These are phyloP conservation scores for Lasioglossum calceatum DNA, from an alignment of 2,888 invertebrate genomes.

Conservation along the genomic window DNA sequence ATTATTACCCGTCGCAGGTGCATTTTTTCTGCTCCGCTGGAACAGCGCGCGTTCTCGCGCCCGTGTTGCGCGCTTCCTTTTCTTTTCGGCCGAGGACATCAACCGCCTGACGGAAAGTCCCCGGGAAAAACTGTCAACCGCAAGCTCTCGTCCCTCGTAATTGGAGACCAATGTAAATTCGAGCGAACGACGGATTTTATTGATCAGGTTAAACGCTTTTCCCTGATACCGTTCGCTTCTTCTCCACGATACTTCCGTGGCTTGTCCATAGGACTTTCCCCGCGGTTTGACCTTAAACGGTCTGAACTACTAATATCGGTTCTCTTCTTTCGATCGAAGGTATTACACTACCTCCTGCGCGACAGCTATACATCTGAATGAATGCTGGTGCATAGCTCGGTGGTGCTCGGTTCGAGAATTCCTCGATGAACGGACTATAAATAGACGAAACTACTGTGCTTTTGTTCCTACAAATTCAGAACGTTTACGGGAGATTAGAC, in stretches of 20 bases:
- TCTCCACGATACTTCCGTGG: background rate
- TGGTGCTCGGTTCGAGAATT: background rate
- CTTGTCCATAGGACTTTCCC: background rate
- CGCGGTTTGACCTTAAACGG: background rate
- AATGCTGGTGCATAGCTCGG: background rate
- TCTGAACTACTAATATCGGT: background rate
- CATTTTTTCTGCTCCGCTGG: constrained; percentile 75
- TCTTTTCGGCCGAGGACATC: constrained; percentile 35
- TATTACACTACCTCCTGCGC: background rate
- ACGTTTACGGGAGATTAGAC: background rate
- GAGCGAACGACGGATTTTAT: background rate
- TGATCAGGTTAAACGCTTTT: background rate
- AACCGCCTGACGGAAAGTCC: constrained; percentile 50
- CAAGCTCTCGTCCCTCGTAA: background rate
- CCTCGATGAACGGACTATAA: background rate
- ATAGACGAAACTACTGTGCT: background rate
- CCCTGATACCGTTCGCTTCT: background rate
- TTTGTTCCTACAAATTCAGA: background rate
- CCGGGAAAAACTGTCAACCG: constrained; percentile 28
- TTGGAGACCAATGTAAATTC: background rate
- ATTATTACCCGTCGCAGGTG: constrained; percentile 82
- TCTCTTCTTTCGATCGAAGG: background rate
- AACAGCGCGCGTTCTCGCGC: constrained; percentile 24
- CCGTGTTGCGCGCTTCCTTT: constrained; percentile 40
- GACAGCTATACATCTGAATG: background rate